These are phyloP conservation scores for Macropus fuliginosus DNA, from an alignment of 2,797 vertebrate genomes.

Conservation along the genomic window DNA sequence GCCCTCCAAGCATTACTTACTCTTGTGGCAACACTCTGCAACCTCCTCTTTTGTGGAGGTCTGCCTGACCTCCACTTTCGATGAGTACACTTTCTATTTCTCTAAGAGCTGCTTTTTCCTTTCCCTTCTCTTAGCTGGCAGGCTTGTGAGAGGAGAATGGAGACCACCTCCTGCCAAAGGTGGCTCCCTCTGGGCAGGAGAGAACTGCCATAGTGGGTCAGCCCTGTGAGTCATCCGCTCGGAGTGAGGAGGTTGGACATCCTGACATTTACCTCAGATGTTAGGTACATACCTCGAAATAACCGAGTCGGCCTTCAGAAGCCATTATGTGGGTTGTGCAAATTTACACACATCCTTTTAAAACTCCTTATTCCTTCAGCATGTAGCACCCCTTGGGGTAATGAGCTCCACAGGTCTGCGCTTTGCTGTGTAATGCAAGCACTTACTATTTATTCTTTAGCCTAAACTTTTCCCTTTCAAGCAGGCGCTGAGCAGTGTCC, in stretches of 20 bases:
- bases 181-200: slow-evolving; percentile 14
- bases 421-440: slow-evolving; percentile 15
- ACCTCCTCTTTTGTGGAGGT: slow-evolving; percentile 17
- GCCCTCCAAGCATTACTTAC: slow-evolving; percentile 12
- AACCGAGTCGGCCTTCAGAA: slow-evolving; percentile 25
- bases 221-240: slow-evolving; percentile 3
- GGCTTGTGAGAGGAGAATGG: neutral
- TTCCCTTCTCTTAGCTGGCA: slow-evolving; percentile 5
- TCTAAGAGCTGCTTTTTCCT: neutral
- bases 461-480: slow-evolving; percentile 37
- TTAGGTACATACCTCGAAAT: slow-evolving; percentile 7
- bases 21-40: slow-evolving; percentile 13
- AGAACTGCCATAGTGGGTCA: neutral
- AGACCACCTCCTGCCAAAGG: slow-evolving; percentile 40
- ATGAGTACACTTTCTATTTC: neutral
- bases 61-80: neutral
- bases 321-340: slow-evolving; percentile 14
- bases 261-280: slow-evolving; percentile 50
- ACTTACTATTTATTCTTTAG: slow-evolving; percentile 11
- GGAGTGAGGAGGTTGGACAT: slow-evolving; percentile 22
- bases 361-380: slow-evolving; percentile 19
- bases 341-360: slow-evolving; percentile 39
- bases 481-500: slow-evolving; percentile 22
- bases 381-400: neutral
- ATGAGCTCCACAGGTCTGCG: slow-evolving; percentile 5